phyloP scores from a whole-genome alignment of 2,888 invertebrate species.

The Apamea anceps region DNA sequence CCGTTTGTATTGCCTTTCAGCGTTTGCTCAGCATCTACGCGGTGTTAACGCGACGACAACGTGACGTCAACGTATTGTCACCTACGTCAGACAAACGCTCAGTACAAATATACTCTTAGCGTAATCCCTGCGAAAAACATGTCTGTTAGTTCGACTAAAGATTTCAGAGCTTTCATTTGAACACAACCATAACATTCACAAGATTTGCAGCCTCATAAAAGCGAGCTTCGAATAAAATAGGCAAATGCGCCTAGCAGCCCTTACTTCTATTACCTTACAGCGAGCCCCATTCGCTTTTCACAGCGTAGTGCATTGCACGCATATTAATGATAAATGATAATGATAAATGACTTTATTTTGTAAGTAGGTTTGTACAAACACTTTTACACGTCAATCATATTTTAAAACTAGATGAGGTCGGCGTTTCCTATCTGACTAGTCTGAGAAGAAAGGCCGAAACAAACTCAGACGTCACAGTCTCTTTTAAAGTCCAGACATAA shows the following conservation, averaged over 20 bases:
- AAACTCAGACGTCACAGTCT: too few species aligned
- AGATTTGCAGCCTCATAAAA: constrained; percentile 44
- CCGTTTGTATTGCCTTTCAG: neutral
- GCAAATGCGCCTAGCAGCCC: constrained; percentile 23
- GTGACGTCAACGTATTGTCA: neutral
- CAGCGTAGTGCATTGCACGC: constrained; percentile 51
- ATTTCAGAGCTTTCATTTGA: neutral
- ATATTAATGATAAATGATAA: too few species aligned
- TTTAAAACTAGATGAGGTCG: too few species aligned
- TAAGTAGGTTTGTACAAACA: too few species aligned
- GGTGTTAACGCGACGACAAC: neutral
- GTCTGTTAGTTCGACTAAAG: neutral
- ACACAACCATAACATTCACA: constrained; percentile 2
- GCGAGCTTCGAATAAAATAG: constrained; percentile 15
- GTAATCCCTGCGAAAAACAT: neutral
- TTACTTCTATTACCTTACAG: constrained; percentile 43
- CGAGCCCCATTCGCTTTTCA: constrained; percentile 34
- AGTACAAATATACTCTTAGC: neutral
- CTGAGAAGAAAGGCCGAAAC: too few species aligned
- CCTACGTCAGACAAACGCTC: neutral
- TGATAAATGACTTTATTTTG: too few species aligned
- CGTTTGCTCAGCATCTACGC: neutral
- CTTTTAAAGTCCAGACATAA: too few species aligned
- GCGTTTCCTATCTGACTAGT: too few species aligned
- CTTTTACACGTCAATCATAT: too few species aligned